Evolutionary conservation across 2,113 vertebrate species (phyloP), one percentile per base, ranked within the genome.

Genomic region (Poeciliopsis occidentalis): DNA sequence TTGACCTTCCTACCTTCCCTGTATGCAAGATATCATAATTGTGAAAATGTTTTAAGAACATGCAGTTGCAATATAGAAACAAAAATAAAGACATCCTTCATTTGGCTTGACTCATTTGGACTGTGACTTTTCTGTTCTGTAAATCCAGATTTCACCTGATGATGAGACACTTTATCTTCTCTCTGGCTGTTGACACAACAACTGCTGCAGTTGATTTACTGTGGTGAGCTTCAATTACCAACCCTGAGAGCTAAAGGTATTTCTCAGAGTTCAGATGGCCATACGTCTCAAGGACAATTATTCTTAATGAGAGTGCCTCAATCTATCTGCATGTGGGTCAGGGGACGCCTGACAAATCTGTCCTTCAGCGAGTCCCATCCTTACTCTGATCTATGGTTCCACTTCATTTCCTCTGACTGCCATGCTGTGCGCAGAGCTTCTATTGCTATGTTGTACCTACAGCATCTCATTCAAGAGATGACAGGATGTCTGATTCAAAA

Each of bases 211-310:
- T 86, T 92, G 90, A 95, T 94, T 94, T 93, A 93, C 88, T 88
- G 87, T 88, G 88, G 91, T 93, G 89, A 93, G 81, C 90, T 92
- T 93, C 89, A 91, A 89, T 94, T 89, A 92, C 83, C 69, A 84
- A 82, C 79, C 74, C 80, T 62, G 80, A 82, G 80, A 89, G 84
- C 79, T 75, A 85, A 85, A 92, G 85, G 88, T 89, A 88, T 92
- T 85, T 84, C 88, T 92, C 84, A 87, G 85, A 85, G 81, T 81
- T 78, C n/a, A 72, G 73, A 85, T 83, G 71, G 85, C 80, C 88
- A 92, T 93, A 92, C 86, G 78, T 92, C 92, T 91, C 92, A 92
- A 93, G 92, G 91, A 90, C 89, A 91, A 92, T 92, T 93, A 92
- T 92, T 90, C 90, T 92, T 93, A 93, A 94, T 93, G 91, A 88